phyloP scores from a whole-genome alignment of 2,888 invertebrate species.

The Graphium colonna region DNA sequence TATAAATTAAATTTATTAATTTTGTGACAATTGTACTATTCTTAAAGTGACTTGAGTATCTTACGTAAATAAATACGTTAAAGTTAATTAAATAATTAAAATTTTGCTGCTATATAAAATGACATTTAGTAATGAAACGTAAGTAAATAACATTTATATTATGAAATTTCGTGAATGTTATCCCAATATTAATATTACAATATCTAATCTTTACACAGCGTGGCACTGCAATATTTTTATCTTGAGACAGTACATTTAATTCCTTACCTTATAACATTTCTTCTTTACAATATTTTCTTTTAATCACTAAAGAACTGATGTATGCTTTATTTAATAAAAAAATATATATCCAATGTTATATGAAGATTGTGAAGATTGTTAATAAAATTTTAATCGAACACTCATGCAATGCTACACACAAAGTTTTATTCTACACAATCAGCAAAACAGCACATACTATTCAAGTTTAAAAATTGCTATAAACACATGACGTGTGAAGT shows the following conservation, averaged over 20 bases:
- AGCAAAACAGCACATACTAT: conserved; percentile 26
- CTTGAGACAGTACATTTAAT: not conserved
- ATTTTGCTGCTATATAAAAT: too few species aligned
- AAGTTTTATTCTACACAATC: conserved; percentile 32
- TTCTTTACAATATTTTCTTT: not conserved
- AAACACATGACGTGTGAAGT: conserved; percentile 36
- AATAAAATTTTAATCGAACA: conserved; percentile 31
- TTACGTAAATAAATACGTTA: too few species aligned
- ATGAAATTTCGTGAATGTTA: not conserved
- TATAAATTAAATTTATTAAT: conserved; percentile 6
- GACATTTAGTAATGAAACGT: too few species aligned
- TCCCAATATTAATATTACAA: not conserved
- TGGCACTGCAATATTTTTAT: not conserved
- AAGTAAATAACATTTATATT: not conserved
- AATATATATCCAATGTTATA: not conserved
- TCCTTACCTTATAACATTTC: not conserved
- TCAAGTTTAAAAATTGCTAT: conserved; percentile 33
- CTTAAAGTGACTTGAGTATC: too few species aligned
- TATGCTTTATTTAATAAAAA: not conserved
- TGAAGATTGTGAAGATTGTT: conserved; percentile 9
- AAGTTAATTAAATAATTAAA: too few species aligned
- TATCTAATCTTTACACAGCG: too few species aligned
- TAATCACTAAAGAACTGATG: not conserved
- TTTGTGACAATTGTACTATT: conserved; percentile 21
- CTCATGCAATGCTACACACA: conserved; percentile 55